A percentile compares a stretch with the other conserved stretches of the same genome.
phyloP scores from a whole-genome alignment of 2,888 invertebrate genomes.

The Dasypolia templi region DNA sequence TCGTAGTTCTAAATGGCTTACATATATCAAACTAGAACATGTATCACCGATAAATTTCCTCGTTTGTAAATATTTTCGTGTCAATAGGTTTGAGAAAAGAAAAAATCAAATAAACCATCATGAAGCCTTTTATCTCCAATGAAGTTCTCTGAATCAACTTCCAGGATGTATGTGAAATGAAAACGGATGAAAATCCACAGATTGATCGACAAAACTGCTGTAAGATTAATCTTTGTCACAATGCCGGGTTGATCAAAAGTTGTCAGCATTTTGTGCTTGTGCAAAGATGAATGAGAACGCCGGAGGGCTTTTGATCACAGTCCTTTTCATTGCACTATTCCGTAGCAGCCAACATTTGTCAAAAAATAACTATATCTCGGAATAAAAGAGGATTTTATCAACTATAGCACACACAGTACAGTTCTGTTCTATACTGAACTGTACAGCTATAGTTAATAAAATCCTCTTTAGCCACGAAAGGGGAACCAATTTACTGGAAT shows the following conservation, averaged over 20 bases:
- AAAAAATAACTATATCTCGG: neutral
- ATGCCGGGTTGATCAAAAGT: slow-evolving; percentile 17
- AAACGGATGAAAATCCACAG: slow-evolving; percentile 19
- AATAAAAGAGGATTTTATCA: neutral
- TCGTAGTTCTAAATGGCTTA: no score
- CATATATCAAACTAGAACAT: no score
- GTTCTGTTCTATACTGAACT: no score
- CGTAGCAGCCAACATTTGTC: neutral
- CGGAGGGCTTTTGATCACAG: slow-evolving; percentile 9
- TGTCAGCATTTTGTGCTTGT: slow-evolving; percentile 18
- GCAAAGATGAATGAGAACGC: slow-evolving; percentile 22
- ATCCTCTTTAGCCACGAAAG: neutral
- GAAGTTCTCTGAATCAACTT: neutral
- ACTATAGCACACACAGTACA: no score
- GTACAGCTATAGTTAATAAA: no score
- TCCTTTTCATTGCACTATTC: neutral
- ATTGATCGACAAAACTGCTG: slow-evolving; percentile 31
- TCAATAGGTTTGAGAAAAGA: neutral
- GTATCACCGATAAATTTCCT: no score
- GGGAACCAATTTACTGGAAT: neutral
- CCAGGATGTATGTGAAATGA: neutral
- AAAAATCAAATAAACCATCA: neutral
- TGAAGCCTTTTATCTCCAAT: neutral
- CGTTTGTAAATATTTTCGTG: no score
- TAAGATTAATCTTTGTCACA: slow-evolving; percentile 28